These are phyloP conservation scores for Adelosebastes latens DNA, from an alignment of 2,797 vertebrate species.

Conservation along the genomic window DNA sequence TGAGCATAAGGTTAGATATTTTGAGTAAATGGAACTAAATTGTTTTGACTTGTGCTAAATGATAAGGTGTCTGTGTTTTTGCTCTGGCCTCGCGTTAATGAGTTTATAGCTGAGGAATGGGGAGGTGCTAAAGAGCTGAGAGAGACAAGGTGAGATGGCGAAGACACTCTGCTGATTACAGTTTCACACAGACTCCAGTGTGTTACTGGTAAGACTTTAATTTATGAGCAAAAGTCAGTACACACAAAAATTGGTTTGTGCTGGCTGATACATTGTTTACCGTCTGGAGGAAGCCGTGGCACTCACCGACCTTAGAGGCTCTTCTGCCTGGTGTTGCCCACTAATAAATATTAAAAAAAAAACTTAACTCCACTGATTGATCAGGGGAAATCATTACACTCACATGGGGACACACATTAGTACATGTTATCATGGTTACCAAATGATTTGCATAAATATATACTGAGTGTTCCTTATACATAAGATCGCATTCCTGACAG, in stretches of 20 bases:
- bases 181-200: constrained; percentile 7
- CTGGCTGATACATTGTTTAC: background rate
- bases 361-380: background rate
- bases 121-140: constrained; percentile 46
- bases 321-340: background rate
- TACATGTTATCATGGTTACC: background rate
- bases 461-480: background rate
- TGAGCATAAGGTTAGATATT: constrained; percentile 25
- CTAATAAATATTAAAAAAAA: background rate
- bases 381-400: background rate
- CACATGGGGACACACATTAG: background rate
- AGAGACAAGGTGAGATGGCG: constrained; percentile 22
- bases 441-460: background rate
- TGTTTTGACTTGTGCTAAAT: constrained; percentile 30
- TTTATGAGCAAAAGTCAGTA: background rate
- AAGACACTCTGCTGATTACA: constrained; percentile 23
- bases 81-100: constrained; percentile 34
- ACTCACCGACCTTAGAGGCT: background rate
- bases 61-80: constrained; percentile 2
- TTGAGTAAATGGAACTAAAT: constrained; percentile 23
- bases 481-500: background rate
- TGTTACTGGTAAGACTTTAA: background rate
- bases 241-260: background rate
- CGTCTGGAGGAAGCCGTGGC: background rate
- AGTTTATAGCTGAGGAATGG: constrained; percentile 15